Evolutionary conservation across 2,113 vertebrate species (phyloP).

Genomic region (Syngnathus floridae): DNA sequence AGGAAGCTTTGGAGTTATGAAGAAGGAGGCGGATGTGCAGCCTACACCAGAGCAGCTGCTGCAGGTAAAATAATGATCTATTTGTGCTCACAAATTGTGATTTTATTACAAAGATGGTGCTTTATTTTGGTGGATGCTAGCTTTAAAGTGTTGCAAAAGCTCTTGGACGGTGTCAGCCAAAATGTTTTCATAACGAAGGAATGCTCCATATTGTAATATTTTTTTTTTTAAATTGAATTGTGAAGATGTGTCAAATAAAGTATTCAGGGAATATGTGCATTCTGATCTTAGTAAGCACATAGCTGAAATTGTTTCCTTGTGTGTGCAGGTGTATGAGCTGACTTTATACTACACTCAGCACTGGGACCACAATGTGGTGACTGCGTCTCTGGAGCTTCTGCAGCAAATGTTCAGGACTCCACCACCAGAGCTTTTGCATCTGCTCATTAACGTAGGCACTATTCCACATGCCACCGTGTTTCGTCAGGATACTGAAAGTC

Average conservation of each 20-base stretch:
- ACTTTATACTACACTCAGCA: constrained; percentile 93
- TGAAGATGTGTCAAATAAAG: constrained; percentile 36
- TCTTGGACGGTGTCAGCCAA: no score
- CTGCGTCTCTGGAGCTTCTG: constrained; percentile 86
- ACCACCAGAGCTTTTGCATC: constrained; percentile 82
- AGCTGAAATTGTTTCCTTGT: not conserved
- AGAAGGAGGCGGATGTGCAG: constrained; percentile 87
- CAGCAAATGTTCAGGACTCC: constrained; percentile 90
- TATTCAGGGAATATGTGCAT: not conserved
- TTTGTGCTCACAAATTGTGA: no score
- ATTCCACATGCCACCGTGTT: constrained; percentile 70
- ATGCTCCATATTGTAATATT: no score
- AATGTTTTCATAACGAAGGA: no score
- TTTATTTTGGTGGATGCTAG: no score
- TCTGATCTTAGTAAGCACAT: no score
- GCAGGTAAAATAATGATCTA: constrained; percentile 71
- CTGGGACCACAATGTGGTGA: constrained; percentile 94
- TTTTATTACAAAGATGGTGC: no score
- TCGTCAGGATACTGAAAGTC: constrained; percentile 71
- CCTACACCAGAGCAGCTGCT: constrained; percentile 86
- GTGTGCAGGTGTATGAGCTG: constrained; percentile 84
- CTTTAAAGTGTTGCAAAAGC: no score
- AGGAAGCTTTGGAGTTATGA: constrained; percentile 93
- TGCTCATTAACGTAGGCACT: constrained; percentile 75
- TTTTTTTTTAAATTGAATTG: no score